Evolutionary conservation across 2,113 vertebrate genomes (phyloP), one percentile per base, ranked within the genome.

Genomic region (Phalacrocorax aristotelis): DNA sequence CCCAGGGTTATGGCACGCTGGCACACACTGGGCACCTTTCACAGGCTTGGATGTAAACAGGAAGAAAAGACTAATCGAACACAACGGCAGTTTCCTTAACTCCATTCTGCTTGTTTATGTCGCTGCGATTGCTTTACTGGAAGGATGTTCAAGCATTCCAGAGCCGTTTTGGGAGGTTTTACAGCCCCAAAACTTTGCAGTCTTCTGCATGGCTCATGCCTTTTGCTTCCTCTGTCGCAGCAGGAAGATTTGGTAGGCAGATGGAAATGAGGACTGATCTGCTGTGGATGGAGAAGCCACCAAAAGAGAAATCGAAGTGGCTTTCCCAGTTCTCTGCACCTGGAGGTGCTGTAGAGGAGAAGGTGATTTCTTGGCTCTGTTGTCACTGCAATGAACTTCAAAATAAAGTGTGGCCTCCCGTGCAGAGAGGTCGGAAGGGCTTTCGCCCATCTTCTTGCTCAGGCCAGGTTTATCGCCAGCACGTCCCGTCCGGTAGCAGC

Each of bases 141-240:
- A 48, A 78, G 65, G 65, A 25, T 64, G 9, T 40, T 48, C 29
- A 25, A 40, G 48, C n/a, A 21, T 44, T 71, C 5, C 65, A 42
- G 75, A 32, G 82, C 42, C 2, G 2, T 4, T 55, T 2, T 9
- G 60, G 91, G 65, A 66, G 36, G 21, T 44, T 57, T 44, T 12
- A 5, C 23, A 61, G 15, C 44, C 55, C 52, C 61, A 5, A 7
- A 5, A 25, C 2, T 23, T 25, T 13, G 16, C 36, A 44, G 12
- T n/a, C 9, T 42, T 26, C 5, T 48, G 14, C 11, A 3, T 32
- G n/a, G 10, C 26, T 89, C 8, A 0, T 26, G 48, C 10, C n/a
- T 42, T 54, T 38, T 60, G 46, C 9, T 42, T 42, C 26, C 40
- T 57, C 8, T 3, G 0, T 65, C 49, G 23, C 15, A 7, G 54